A percentile compares a stretch with the other conserved stretches of the same genome.
These are phyloP conservation scores for Tretioscincus oriximinensis DNA, from an alignment of 2,113 vertebrate species.

Conservation along the genomic window DNA sequence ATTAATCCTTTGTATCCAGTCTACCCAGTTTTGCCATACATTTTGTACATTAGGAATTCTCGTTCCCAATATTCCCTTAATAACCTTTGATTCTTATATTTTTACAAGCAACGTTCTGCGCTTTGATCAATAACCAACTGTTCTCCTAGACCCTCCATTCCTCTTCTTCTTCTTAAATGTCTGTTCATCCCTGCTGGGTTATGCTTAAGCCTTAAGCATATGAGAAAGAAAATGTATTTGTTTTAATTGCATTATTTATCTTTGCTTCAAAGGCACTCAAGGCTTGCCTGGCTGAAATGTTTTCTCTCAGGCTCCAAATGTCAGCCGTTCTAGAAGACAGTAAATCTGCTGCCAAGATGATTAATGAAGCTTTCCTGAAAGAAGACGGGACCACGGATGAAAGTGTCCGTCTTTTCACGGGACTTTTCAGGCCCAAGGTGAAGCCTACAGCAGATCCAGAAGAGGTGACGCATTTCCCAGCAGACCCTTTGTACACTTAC, in stretches of 20 bases:
- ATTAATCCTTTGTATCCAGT: too few species aligned
- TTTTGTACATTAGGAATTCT: too few species aligned
- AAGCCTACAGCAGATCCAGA: slow-evolving; percentile 58
- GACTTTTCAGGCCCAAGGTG: slow-evolving; percentile 59
- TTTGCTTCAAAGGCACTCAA: slow-evolving; percentile 71
- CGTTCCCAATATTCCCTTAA: too few species aligned
- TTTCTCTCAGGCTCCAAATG: slow-evolving; percentile 68
- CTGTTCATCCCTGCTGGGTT: not conserved
- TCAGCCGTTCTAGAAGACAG: slow-evolving; percentile 41
- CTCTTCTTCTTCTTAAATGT: fast-evolving
- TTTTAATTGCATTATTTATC: not conserved
- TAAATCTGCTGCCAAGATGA: not conserved
- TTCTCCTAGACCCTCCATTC: not conserved
- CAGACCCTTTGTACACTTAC: too few species aligned
- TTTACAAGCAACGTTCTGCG: too few species aligned
- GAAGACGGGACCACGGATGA: slow-evolving; percentile 37
- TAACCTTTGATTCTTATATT: too few species aligned
- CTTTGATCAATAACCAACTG: not conserved
- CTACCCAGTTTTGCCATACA: too few species aligned
- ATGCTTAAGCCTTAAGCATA: not conserved
- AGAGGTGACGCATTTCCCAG: slow-evolving; percentile 64
- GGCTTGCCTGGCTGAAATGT: slow-evolving; percentile 76
- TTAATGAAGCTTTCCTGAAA: slow-evolving; percentile 44
- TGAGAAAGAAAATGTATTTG: not conserved
- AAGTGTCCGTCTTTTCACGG: slow-evolving; percentile 55